Base-by-base conservation (phyloP, 2,113 vertebrate genomes). In the Andinoacara biseriatus region DNA sequence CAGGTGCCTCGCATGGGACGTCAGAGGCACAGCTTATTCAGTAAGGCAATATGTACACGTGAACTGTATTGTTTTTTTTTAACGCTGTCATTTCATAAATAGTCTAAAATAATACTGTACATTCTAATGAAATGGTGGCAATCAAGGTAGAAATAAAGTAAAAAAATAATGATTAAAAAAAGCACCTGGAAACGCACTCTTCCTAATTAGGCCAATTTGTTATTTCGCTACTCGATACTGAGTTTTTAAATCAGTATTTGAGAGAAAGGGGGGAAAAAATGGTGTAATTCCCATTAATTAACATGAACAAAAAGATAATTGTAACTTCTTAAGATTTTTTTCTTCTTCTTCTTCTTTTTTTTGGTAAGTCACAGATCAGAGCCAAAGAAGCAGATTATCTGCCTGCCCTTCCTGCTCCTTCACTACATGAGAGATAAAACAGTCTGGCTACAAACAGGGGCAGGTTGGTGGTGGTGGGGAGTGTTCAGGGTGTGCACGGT, bases 1-100 rank as follows among this genome's bases (percentile, higher is more conserved):
- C 80, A 86, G 62, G 82, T 82, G 84, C 85, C 85, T 81, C 63
- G 52, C 63, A 43, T 60, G 79, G 77, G 87, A 82, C 60, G 76
- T 78, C 76, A 87, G 92, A 93, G 93, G 91, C 91, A 93, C 90
- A 74, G 87, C 88, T 92, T 95, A 90, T 94, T 94, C 91, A 95
- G 86, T 96, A 97, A 97, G 96, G 96, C 97, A 96, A 95, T 93
- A 92, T 93, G 94, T 94, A 96, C 95, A 95, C 8, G 52, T 86
- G 76, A 89, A 85, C 65, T 79, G 57, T 76, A n/a, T 67, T 76
- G 72, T 65, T 35, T 63, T 26, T 85, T 38, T 8, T 38, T 38
- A 38, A 92, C 81, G 89, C 87, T 61, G 62, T 76, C 17, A 14
- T 81, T 77, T 86, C 58, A 86, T 90, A 83, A 90, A 93, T 90